These are phyloP conservation scores for Tichodroma muraria DNA, from an alignment of 2,113 vertebrate species.

Conservation along the genomic window DNA sequence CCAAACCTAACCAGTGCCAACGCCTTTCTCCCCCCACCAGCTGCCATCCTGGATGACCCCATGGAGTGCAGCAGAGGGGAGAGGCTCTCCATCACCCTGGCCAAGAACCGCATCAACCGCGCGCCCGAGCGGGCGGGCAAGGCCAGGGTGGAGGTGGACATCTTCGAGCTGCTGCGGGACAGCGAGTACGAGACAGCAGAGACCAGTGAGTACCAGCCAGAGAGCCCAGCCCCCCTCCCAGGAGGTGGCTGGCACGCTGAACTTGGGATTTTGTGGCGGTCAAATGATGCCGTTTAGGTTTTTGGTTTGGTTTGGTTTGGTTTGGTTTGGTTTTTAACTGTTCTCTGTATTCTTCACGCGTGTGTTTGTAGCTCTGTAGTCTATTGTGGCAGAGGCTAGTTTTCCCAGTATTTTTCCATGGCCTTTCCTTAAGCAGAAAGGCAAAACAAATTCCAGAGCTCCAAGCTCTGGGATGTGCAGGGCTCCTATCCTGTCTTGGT, in stretches of 20 bases:
- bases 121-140: constrained; percentile 87
- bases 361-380: no score
- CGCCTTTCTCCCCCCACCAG: constrained; percentile 27
- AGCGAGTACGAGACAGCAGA: constrained; percentile 98
- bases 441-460: no score
- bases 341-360: no score
- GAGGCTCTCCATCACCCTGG: constrained; percentile 94
- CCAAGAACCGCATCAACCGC: constrained; percentile 93
- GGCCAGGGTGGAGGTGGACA: constrained; percentile 92
- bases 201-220: constrained; percentile 81
- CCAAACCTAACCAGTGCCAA: background rate
- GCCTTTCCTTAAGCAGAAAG: no score
- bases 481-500: no score
- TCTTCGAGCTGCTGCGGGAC: constrained; percentile 96
- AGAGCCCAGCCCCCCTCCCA: background rate
- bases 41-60: constrained; percentile 95
- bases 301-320: no score
- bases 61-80: constrained; percentile 99
- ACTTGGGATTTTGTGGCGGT: fast-evolving
- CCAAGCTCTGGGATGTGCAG: no score
- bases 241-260: fast-evolving
- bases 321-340: no score
- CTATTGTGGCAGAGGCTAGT: no score
- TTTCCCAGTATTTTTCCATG: no score
- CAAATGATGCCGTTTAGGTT: no score